These are phyloP conservation scores for Erynnis tages DNA, from an alignment of 2,888 invertebrate genomes.

Conservation along the genomic window DNA sequence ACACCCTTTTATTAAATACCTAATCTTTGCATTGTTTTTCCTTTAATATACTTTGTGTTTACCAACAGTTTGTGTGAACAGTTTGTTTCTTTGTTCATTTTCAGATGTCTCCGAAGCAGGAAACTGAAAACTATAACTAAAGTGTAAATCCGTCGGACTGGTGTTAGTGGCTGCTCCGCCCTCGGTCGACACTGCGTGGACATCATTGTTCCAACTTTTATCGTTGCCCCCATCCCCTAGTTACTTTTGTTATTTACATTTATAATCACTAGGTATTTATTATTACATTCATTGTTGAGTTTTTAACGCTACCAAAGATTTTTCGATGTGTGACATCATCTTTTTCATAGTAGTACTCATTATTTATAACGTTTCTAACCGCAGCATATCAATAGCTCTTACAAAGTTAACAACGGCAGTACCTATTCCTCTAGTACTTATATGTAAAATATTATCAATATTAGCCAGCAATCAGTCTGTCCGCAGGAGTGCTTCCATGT, in stretches of 20 bases:
- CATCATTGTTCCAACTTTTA: slow-evolving; percentile 19
- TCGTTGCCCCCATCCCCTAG: slow-evolving; percentile 14
- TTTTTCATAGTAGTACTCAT: slow-evolving; percentile 20
- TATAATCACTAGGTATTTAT: slow-evolving; percentile 19
- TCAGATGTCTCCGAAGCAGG: slow-evolving; percentile 67
- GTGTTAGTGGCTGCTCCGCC: slow-evolving; percentile 28
- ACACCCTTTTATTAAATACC: too few relatives aligned
- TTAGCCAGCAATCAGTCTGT: slow-evolving; percentile 76
- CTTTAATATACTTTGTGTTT: too few relatives aligned
- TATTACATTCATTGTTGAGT: slow-evolving; percentile 22
- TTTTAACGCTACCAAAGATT: slow-evolving; percentile 26
- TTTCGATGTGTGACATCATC: slow-evolving; percentile 36
- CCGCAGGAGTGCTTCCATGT: slow-evolving; percentile 80
- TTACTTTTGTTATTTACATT: slow-evolving; percentile 26
- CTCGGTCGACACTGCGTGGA: slow-evolving; percentile 29
- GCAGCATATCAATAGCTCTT: slow-evolving; percentile 35
- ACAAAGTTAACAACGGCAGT: slow-evolving; percentile 24
- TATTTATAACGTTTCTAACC: slow-evolving; percentile 25
- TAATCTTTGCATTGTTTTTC: too few relatives aligned
- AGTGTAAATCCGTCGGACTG: slow-evolving; percentile 50
- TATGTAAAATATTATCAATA: slow-evolving; percentile 37
- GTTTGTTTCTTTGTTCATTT: slow-evolving; percentile 4
- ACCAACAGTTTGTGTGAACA: too few relatives aligned
- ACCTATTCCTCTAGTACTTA: slow-evolving; percentile 28
- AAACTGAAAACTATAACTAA: slow-evolving; percentile 68